These are phyloP conservation scores for Marisa cornuarietis DNA, from an alignment of 1,140 invertebrate genomes.

Conservation along the genomic window DNA sequence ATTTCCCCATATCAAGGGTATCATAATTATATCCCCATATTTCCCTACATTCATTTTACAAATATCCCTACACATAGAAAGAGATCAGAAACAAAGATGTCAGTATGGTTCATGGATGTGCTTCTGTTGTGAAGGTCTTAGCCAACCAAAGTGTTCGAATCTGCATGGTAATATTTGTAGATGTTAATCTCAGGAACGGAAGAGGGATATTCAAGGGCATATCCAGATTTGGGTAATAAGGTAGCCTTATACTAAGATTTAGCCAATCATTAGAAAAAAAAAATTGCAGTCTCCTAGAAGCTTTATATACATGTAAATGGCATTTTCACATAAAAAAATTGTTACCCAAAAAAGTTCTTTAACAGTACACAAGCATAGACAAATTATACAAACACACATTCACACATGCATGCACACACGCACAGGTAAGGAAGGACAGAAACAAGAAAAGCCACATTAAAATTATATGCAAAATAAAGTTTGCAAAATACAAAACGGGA, in stretches of 20 bases:
- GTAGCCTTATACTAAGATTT: too few species aligned
- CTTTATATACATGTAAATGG: not conserved
- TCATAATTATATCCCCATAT: too few species aligned
- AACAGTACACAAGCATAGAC: too few species aligned
- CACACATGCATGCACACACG: not conserved
- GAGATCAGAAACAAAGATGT: not conserved
- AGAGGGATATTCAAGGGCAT: too few species aligned
- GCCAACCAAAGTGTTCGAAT: not conserved
- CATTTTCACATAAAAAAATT: not conserved
- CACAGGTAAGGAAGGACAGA: not conserved
- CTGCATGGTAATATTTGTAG: too few species aligned
- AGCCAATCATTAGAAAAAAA: too few species aligned
- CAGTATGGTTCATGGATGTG: too few species aligned
- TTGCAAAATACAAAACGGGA: not conserved
- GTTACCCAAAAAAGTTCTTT: not conserved
- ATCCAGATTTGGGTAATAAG: too few species aligned
- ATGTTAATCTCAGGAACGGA: too few species aligned
- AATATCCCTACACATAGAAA: not conserved
- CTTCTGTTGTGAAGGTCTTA: not conserved
- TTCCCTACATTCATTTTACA: too few species aligned
- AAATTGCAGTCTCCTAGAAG: too few species aligned
- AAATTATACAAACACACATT: not conserved
- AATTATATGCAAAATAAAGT: not conserved
- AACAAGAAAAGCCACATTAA: not conserved
- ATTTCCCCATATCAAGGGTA: too few species aligned